phyloP scores from a whole-genome alignment of 1,140 invertebrate genomes.

The Heterodera carotae region DNA sequence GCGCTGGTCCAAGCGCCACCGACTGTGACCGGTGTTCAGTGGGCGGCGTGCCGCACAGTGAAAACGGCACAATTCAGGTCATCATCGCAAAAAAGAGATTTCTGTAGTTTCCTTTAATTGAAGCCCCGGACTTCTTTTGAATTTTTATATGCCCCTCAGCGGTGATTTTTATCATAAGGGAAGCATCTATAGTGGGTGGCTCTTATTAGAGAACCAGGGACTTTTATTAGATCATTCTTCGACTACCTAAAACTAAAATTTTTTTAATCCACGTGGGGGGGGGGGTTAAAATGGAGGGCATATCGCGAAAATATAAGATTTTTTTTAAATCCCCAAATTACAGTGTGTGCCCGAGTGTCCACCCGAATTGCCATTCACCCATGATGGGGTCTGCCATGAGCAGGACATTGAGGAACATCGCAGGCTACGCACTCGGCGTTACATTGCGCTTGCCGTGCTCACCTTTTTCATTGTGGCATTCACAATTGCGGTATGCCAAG shows the following conservation, averaged over 20 bases:
- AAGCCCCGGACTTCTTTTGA: not conserved
- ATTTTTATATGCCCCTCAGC: not conserved
- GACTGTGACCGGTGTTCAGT: slow-evolving; percentile 44
- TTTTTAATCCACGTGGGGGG: no score
- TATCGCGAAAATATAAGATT: no score
- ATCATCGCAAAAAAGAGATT: no score
- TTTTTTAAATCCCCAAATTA: no score
- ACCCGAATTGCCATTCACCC: slow-evolving; percentile 35
- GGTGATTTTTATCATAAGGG: no score
- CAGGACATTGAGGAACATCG: slow-evolving; percentile 18
- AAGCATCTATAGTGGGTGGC: no score
- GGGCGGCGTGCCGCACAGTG: slow-evolving; percentile 35
- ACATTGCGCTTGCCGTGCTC: slow-evolving; percentile 29
- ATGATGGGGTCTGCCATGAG: slow-evolving; percentile 39
- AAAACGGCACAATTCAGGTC: slow-evolving; percentile 23
- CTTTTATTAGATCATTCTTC: no score
- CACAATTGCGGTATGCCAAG: slow-evolving; percentile 38
- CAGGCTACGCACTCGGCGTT: not conserved
- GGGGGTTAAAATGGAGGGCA: no score
- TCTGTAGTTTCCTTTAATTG: no score
- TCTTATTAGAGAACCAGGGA: no score
- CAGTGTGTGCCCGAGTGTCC: slow-evolving; percentile 45
- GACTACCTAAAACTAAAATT: no score
- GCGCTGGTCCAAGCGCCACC: slow-evolving; percentile 21
- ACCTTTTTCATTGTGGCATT: slow-evolving; percentile 24